Evolutionary conservation across 2,888 invertebrate species (phyloP).

Genomic region (Belgica antarctica): DNA sequence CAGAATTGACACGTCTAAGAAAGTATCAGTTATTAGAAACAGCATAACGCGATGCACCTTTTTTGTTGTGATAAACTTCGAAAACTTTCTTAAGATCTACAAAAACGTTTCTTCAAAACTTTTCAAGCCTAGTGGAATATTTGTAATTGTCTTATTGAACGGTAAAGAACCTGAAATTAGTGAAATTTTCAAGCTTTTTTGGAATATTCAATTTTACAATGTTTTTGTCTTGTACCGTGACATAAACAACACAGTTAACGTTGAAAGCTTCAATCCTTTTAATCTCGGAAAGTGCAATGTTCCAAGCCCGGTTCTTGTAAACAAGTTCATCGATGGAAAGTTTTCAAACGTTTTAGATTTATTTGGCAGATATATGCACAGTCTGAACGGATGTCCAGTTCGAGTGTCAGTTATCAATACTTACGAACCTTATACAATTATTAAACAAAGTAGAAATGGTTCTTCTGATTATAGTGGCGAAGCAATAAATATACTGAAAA

Average conservation of each 20-base stretch:
- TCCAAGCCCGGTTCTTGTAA: neutral
- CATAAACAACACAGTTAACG: neutral
- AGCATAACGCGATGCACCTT: too few species aligned
- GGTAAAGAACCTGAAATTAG: neutral
- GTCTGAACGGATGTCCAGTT: neutral
- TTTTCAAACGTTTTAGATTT: neutral
- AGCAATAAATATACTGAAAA: conserved; percentile 1
- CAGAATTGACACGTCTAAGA: too few species aligned
- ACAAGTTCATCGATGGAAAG: neutral
- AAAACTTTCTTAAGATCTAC: too few species aligned
- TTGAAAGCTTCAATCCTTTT: neutral
- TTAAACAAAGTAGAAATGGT: neutral
- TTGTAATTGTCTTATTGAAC: neutral
- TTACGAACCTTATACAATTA: neutral
- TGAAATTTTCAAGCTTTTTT: neutral
- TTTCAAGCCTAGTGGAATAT: neutral
- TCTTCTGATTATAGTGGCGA: neutral
- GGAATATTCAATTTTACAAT: neutral
- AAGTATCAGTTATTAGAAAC: too few species aligned
- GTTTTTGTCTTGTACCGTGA: neutral
- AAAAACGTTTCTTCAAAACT: too few species aligned
- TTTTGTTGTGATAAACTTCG: too few species aligned
- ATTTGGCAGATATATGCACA: neutral
- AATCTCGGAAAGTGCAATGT: neutral
- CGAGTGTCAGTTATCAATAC: neutral